Conservation (phyloP, 1,140 invertebrate species). For the Rhynchophorus ferrugineus region DNA sequence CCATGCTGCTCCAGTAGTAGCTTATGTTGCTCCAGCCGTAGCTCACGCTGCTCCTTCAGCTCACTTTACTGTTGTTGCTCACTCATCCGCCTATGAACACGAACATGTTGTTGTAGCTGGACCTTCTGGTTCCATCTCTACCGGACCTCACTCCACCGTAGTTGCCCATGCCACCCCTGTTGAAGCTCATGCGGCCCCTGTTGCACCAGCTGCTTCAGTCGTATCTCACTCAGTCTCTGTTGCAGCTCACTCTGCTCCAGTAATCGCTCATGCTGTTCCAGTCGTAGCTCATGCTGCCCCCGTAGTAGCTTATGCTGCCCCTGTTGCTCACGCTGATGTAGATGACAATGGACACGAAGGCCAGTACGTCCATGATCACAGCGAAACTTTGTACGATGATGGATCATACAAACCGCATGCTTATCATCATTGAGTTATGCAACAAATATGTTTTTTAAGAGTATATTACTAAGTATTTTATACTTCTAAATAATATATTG, state of each 20-base stretch:
- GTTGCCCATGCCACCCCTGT: too few species aligned
- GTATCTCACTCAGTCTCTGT: constrained; percentile 1
- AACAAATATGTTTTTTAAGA: too few species aligned
- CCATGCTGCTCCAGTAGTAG: constrained; percentile 9
- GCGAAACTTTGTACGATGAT: constrained; percentile 15
- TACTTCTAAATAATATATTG: too few species aligned
- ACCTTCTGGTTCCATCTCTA: constrained; percentile 13
- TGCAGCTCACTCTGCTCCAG: constrained; percentile 6
- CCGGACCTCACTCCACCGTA: constrained; percentile 5
- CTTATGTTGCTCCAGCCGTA: constrained; percentile 12
- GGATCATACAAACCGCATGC: background rate
- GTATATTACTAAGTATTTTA: too few species aligned
- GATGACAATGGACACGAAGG: constrained; percentile 10
- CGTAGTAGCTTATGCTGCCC: background rate
- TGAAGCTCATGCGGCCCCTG: background rate
- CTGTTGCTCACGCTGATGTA: constrained; percentile 7
- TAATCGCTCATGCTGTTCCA: too few species aligned
- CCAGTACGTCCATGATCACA: constrained; percentile 20
- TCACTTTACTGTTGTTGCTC: constrained; percentile 8
- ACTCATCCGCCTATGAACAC: constrained; percentile 8
- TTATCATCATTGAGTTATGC: background rate
- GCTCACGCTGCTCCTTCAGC: constrained; percentile 14
- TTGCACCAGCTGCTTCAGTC: too few species aligned
- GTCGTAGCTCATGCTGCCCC: constrained; percentile 7
- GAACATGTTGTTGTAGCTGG: constrained; percentile 9